A percentile compares a stretch with the other conserved stretches of the same genome.
Conservation (phyloP, 2,888 invertebrate genomes). For the Drosophila atripex region DNA sequence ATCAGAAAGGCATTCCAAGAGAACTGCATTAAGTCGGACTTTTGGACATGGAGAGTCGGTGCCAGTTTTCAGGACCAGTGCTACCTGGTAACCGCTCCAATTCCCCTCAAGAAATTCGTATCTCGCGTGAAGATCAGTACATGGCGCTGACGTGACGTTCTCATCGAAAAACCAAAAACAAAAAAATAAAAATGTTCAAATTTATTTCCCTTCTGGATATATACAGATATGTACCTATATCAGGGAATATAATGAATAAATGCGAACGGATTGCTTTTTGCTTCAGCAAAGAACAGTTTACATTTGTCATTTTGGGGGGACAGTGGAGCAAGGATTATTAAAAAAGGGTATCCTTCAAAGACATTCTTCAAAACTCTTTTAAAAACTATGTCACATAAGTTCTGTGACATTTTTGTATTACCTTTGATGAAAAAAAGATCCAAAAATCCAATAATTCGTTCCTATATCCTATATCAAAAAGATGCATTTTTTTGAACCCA, state of each 20-base stretch:
- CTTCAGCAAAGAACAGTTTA: conserved; percentile 53
- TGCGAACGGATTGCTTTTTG: conserved; percentile 63
- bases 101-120: conserved; percentile 44
- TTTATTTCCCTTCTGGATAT: conserved; percentile 61
- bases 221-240: conserved; percentile 18
- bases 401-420: no score
- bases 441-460: no score
- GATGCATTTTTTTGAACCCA: conserved; percentile 18
- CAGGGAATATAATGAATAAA: conserved; percentile 59
- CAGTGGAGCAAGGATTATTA: conserved; percentile 40
- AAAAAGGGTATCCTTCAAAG: no score
- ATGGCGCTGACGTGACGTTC: conserved; percentile 64
- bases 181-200: conserved; percentile 59
- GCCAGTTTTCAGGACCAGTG: conserved; percentile 23
- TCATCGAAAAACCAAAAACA: conserved; percentile 30
- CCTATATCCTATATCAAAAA: not conserved
- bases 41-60: conserved; percentile 21
- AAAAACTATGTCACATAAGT: no score
- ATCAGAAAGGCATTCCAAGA: conserved; percentile 76
- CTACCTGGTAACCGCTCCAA: conserved; percentile 40
- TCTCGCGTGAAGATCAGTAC: conserved; percentile 67
- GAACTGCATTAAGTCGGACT: conserved; percentile 67
- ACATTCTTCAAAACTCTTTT: no score
- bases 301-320: conserved; percentile 66
- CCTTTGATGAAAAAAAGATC: no score